A percentile compares a stretch with the other conserved stretches of the same genome.
Conservation (phyloP, 2,797 vertebrate species). For the Protonibea diacanthus region DNA sequence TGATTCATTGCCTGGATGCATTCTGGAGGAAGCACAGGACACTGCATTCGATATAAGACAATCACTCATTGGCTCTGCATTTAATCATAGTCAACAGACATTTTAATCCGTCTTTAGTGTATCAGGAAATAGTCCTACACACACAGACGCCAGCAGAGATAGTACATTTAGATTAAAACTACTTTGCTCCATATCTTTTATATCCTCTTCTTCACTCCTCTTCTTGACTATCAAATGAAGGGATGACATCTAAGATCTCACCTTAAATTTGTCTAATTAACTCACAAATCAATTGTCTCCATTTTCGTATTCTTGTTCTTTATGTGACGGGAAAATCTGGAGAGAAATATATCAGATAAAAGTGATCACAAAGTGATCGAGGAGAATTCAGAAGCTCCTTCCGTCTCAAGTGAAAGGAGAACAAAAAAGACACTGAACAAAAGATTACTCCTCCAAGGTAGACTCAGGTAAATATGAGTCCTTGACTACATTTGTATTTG, state of each 20-base stretch:
- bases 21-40: constrained; percentile 21
- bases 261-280: not conserved
- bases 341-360: constrained; percentile 12
- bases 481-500: constrained; percentile 16
- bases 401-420: not conserved
- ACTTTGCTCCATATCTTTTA: not conserved
- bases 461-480: constrained; percentile 21
- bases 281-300: constrained; percentile 12
- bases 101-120: constrained; percentile 44
- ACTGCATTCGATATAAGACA: constrained; percentile 31
- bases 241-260: constrained; percentile 12
- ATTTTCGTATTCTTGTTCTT: constrained; percentile 4
- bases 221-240: not conserved
- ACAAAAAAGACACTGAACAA: not conserved
- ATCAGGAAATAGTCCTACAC: constrained; percentile 26
- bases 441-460: constrained; percentile 8
- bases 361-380: constrained; percentile 17
- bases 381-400: constrained; percentile 4
- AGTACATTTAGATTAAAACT: constrained; percentile 12
- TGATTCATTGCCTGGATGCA: constrained; percentile 43
- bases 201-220: not conserved
- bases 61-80: constrained; percentile 53
- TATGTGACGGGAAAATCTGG: not conserved
- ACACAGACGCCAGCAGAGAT: constrained; percentile 21
- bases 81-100: constrained; percentile 54